These are phyloP conservation scores for Hipparchia sbordonii DNA, from an alignment of 2,888 invertebrate genomes.

Conservation along the genomic window DNA sequence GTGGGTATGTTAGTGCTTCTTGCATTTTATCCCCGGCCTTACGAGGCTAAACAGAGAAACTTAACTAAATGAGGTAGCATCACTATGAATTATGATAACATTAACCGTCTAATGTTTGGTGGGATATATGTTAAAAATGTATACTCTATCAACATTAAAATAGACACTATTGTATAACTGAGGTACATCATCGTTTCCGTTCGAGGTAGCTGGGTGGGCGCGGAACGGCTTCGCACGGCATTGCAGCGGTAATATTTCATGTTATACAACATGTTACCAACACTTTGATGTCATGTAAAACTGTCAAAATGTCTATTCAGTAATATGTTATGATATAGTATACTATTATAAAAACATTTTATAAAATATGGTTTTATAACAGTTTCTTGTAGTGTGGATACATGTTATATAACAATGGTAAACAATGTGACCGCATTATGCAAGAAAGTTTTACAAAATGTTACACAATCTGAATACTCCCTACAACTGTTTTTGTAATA, in stretches of 20 bases:
- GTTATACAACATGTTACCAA: not conserved
- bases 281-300: not conserved
- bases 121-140: constrained; percentile 72
- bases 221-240: constrained; percentile 7
- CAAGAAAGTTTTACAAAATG: not conserved
- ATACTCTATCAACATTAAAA: constrained; percentile 70
- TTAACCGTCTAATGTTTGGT: constrained; percentile 76
- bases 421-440: not conserved
- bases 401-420: not conserved
- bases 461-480: not conserved
- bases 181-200: constrained; percentile 72
- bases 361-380: not conserved
- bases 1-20: not conserved
- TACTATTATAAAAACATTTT: not conserved
- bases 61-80: constrained; percentile 79
- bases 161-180: constrained; percentile 74
- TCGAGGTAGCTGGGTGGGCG: constrained; percentile 67
- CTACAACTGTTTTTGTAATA: not conserved
- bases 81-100: constrained; percentile 72
- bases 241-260: not conserved
- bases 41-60: constrained; percentile 41
- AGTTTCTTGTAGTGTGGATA: not conserved
- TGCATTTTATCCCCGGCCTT: not conserved
- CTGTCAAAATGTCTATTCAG: no score
- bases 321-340: no score